Evolutionary conservation across 2,888 invertebrate genomes (phyloP), one percentile per base, ranked within the genome.

Genomic region (Meloe dianella): DNA sequence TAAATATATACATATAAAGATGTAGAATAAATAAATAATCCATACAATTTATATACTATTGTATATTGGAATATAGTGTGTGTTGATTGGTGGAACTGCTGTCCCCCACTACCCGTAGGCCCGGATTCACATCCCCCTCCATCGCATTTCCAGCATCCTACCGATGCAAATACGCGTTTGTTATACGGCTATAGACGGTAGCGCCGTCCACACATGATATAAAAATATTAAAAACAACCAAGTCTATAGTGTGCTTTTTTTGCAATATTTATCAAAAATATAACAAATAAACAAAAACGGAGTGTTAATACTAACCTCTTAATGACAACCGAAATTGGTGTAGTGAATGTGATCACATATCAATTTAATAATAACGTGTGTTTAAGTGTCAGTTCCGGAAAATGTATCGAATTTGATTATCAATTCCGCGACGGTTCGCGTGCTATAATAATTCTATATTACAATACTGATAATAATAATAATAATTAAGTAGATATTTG

Each of bases 1-100:
- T 83, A 83, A 83, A 83, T 83, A 83, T 82, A 84, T 84, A 84
- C 79, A 83, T 83, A n/a, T n/a, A n/a, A 83, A 83, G 79, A 81
- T 82, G 82, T 79, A 79, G 83, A 83, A 84, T 84, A 84, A 84
- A 84, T 84, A 84, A 84, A 84, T 84, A 84, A 84, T 84, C 84
- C 83, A 84, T 84, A 84, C 82, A 83, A 84, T 84, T 83, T 84
- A 84, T 84, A 83, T 83, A 84, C 81, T 83, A 84, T 84, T 83
- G 83, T 84, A 82, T 83, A 84, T 84, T 80, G 82, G 80, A 73
- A 75, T 71, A 75, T 65, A 73, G 71, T 66, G 63, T 60, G 38
- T 56, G 64, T 75, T 75, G 70, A 82, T 83, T 82, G 82, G 82
- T 73, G 73, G 64, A 57, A 57, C 51, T 51, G 61, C 57, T 32